Evolutionary conservation across 2,113 vertebrate species (phyloP).

Genomic region (Pogonocichla stellata): DNA sequence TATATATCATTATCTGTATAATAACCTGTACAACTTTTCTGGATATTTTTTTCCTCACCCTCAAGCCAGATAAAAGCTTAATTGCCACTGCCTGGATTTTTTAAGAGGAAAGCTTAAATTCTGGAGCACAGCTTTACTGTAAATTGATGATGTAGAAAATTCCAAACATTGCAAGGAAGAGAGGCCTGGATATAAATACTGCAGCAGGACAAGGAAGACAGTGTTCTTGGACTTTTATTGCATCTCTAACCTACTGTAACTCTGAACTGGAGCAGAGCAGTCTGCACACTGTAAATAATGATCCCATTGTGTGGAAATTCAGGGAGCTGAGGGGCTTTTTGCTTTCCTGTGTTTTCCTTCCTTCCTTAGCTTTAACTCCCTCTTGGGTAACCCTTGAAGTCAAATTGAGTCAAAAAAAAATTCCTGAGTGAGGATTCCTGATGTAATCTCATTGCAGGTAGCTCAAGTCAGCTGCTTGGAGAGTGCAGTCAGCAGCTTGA

Average conservation of each 20-base stretch:
- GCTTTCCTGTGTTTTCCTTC: background rate
- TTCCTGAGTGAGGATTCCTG: background rate
- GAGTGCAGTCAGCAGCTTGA: slow-evolving; percentile 70
- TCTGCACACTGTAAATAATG: background rate
- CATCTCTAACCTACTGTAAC: background rate
- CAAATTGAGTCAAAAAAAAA: background rate
- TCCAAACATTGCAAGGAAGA: background rate
- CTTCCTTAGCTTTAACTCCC: background rate
- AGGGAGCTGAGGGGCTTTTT: background rate
- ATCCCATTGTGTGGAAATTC: background rate
- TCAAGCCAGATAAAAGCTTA: background rate
- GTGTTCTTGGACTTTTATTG: background rate
- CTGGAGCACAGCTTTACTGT: background rate
- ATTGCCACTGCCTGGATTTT: background rate
- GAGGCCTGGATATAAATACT: background rate
- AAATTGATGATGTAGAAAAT: background rate
- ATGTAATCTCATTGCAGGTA: slow-evolving; percentile 63
- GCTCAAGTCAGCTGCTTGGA: slow-evolving; percentile 77
- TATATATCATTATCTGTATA: rapidly evolving
- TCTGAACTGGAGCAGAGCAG: background rate
- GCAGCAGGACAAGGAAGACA: background rate
- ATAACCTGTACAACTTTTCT: background rate
- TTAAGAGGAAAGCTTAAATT: background rate
- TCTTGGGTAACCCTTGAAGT: background rate
- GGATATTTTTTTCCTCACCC: background rate